A percentile compares a stretch with the other conserved stretches of the same genome.
Conservation (phyloP, 2,797 vertebrate species). For the Zenarchopterus dispar region DNA sequence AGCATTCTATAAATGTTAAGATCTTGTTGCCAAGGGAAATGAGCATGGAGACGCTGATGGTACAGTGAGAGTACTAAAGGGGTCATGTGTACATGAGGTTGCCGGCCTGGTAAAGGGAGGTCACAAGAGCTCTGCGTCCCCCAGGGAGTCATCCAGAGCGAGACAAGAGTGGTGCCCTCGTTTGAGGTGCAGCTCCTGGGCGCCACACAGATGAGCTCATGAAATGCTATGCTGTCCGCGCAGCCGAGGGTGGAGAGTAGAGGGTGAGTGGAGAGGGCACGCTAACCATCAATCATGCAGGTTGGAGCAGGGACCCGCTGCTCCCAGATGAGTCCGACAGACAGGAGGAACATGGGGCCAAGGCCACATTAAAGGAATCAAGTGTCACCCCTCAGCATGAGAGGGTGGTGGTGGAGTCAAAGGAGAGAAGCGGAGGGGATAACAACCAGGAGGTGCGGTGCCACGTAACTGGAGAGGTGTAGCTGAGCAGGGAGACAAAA, state of each 20-base stretch:
- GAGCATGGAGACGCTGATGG: conserved; percentile 51
- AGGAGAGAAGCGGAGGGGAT: conserved; percentile 81
- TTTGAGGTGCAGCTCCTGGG: conserved; percentile 88
- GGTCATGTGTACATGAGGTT: conserved; percentile 49
- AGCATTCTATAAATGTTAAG: conserved; percentile 21
- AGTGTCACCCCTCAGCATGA: conserved; percentile 77
- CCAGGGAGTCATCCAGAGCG: conserved; percentile 72
- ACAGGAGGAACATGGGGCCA: conserved; percentile 79
- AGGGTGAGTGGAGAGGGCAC: conserved; percentile 85
- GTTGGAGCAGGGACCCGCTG: conserved; percentile 63
- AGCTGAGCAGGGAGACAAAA: conserved; percentile 80
- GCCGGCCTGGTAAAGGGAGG: conserved; percentile 59
- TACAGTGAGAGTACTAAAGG: conserved; percentile 56
- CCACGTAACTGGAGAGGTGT: conserved; percentile 87
- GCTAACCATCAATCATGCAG: conserved; percentile 87
- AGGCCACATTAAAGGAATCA: conserved; percentile 86
- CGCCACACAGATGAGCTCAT: conserved; percentile 86
- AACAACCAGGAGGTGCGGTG: conserved; percentile 89
- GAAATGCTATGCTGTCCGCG: conserved; percentile 87
- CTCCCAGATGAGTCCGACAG: conserved; percentile 61
- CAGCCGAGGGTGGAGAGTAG: conserved; percentile 64
- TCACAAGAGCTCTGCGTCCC: conserved; percentile 77
- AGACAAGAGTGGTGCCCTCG: conserved; percentile 74
- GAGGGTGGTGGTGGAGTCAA: conserved; percentile 57
- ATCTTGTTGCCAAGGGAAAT: conserved; percentile 29